These are phyloP conservation scores for Euphydryas editha DNA, from an alignment of 2,888 invertebrate species.

Conservation along the genomic window DNA sequence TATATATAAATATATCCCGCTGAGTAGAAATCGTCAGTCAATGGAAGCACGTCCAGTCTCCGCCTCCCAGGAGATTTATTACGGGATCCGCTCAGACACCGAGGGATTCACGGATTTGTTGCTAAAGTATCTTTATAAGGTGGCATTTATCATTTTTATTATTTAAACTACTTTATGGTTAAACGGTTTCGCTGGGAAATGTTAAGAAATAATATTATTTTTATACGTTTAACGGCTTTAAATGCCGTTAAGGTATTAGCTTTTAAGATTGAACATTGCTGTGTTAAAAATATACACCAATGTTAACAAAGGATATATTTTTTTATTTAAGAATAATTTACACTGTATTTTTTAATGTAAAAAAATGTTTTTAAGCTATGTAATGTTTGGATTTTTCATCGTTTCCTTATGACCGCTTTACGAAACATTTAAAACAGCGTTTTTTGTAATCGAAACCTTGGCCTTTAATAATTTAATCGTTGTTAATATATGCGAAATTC, in stretches of 20 bases:
- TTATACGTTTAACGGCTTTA: not conserved
- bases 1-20: not conserved
- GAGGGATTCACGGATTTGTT: constrained; percentile 23
- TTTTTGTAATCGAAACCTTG: not conserved
- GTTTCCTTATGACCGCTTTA: not conserved
- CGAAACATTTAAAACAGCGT: too few relatives aligned
- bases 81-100: constrained; percentile 32
- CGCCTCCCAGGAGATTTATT: constrained; percentile 34
- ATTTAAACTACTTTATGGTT: constrained; percentile 18
- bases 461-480: not conserved
- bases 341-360: too few relatives aligned
- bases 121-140: constrained; percentile 22
- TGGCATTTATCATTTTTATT: constrained; percentile 31
- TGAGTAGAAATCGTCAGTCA: constrained; percentile 8
- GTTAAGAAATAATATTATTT: not conserved
- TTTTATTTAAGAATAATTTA: too few relatives aligned
- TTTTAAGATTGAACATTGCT: not conserved
- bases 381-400: not conserved
- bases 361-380: not conserved
- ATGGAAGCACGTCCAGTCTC: constrained; percentile 15
- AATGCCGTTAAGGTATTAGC: not conserved
- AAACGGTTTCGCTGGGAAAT: not conserved
- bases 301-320: not conserved
- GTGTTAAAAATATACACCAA: not conserved
- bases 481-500: too few relatives aligned